Base-by-base conservation (phyloP, 2,113 vertebrate species). In the Hippocampus zosterae region DNA sequence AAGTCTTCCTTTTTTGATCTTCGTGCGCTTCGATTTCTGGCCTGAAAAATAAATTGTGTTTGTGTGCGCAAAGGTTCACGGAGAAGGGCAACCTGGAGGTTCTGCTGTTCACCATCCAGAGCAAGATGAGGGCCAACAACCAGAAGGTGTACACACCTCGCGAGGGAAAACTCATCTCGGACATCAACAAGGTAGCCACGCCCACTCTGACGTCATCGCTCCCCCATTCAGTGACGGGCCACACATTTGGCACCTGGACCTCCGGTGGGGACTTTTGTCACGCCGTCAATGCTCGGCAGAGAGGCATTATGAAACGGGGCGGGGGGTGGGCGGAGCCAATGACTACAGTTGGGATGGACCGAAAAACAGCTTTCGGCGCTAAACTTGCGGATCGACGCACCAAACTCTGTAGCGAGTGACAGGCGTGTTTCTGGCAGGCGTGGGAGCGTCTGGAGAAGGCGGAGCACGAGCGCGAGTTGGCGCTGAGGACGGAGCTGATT, bases 401-500 rank as follows among this genome's bases (percentile, higher is more conserved):
- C 33, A 37, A 37, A 37, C 33, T 37, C 29, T 33, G 29, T 33
- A 33, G 29, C 29, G n/a, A n/a, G 29, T 44, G 42, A 44, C 42
- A 12, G 10, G 42, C 42, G 33, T 1, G 12, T 44, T 44, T 44
- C 13, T 4, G 13, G 5, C 53, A 98, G 97, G 95, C 96, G 69
- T 99, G 97, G 97, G 97, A 99, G 92, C 93, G 97, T 89, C 94
- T 99, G 93, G 97, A 99, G 94, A 99, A 98, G 93, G 96, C 97
- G 8, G 97, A 99, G 91, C 97, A 99, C 0, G 97, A 98, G 89
- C 91, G 97, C 63, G 97, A 99, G 92, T 93, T 99, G 92, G 97
- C 97, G 12, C 90, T 99, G 92, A 93, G 97, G 81, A 99, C 93
- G 0, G 97, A 99, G 92, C 93, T 99, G 85, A 99, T 99, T 79